Conservation (phyloP, 1,140 invertebrate genomes). For the Nasonia giraulti region DNA sequence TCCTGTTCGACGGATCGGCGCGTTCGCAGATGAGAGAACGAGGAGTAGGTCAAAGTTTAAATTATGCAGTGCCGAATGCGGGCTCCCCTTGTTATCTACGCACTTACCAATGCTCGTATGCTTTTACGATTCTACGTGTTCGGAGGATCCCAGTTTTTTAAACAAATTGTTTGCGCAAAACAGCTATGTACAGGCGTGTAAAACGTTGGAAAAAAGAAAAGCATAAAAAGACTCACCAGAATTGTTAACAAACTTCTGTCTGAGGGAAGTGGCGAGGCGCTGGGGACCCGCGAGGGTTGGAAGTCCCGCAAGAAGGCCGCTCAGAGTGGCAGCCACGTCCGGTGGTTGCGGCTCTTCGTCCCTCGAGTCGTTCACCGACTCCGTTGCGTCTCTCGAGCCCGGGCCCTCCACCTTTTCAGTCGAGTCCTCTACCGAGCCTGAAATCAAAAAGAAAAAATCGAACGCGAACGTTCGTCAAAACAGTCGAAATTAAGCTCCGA, state of each 20-base stretch:
- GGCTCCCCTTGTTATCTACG: conserved; percentile 66
- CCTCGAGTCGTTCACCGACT: conserved; percentile 72
- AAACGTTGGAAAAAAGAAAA: background rate
- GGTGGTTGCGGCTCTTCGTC: conserved; percentile 65
- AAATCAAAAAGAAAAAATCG: conserved; percentile 36
- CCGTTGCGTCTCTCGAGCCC: conserved; percentile 67
- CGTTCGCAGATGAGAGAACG: background rate
- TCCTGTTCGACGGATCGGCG: conserved; percentile 1
- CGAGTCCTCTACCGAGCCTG: conserved; percentile 70
- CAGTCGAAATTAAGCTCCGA: background rate
- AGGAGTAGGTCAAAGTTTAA: conserved; percentile 36
- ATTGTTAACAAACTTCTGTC: conserved; percentile 70
- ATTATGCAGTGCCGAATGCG: conserved; percentile 62
- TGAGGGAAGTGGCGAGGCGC: conserved; percentile 71
- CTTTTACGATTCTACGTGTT: background rate
- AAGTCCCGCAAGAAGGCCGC: conserved; percentile 69
- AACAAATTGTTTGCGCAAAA: background rate
- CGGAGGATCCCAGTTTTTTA: background rate
- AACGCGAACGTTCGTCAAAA: background rate
- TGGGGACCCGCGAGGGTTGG: conserved; percentile 72
- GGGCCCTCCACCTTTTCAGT: conserved; percentile 74
- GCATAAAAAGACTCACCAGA: conserved; percentile 66
- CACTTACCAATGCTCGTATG: background rate
- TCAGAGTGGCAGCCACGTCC: conserved; percentile 69
- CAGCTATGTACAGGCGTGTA: too few relatives aligned